These are phyloP conservation scores for Chrysemys picta DNA, from an alignment of 2,113 vertebrate species.

Conservation along the genomic window DNA sequence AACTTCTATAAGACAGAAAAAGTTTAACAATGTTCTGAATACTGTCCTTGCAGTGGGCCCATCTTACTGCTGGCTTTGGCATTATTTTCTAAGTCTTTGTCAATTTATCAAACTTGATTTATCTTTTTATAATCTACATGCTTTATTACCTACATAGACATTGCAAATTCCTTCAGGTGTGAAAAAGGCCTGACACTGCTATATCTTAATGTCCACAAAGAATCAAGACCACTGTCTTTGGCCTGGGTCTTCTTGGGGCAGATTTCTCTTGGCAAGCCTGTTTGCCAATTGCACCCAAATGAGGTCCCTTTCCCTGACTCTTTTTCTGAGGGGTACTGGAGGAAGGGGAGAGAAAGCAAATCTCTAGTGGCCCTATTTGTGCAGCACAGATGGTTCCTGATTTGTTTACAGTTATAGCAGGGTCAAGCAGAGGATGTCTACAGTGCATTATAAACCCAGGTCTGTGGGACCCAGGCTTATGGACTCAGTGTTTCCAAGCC, in stretches of 20 bases:
- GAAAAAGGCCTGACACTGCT: not conserved
- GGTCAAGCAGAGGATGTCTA: not conserved
- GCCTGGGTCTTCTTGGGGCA: not conserved
- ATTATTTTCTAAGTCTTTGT: not conserved
- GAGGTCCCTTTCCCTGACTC: not conserved
- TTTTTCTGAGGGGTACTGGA: accelerated
- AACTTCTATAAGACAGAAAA: constrained; percentile 30
- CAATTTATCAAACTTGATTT: not conserved
- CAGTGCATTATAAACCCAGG: not conserved
- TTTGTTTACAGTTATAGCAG: not conserved
- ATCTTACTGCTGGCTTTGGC: not conserved
- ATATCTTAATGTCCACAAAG: not conserved
- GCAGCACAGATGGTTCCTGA: not conserved
- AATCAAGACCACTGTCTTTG: not conserved
- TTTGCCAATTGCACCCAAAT: not conserved
- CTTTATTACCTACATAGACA: accelerated
- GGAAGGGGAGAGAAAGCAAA: not conserved
- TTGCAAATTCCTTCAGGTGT: not conserved
- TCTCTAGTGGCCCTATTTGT: not conserved
- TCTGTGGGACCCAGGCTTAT: not conserved
- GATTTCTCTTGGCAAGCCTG: accelerated
- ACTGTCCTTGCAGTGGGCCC: not conserved
- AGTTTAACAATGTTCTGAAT: not conserved
- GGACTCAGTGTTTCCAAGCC: not conserved
- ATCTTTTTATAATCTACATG: not conserved